Evolutionary conservation across 2,113 vertebrate species (phyloP).

Genomic region (Origma solitaria): DNA sequence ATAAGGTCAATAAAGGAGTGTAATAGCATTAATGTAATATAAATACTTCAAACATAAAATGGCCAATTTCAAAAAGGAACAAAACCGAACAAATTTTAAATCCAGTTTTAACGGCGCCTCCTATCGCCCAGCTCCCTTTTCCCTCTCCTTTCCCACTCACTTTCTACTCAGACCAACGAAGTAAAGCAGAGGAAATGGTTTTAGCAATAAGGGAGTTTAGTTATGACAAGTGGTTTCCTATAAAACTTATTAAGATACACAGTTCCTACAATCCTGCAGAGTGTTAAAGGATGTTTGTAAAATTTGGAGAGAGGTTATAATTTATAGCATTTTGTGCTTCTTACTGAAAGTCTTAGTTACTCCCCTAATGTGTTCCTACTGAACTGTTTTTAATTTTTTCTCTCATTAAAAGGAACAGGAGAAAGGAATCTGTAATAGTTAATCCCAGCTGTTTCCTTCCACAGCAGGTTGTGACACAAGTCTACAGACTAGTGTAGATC

Average conservation of each 20-base stretch:
- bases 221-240: background rate
- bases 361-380: background rate
- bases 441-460: background rate
- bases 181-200: background rate
- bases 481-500: background rate
- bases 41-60: background rate
- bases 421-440: background rate
- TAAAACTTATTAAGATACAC: background rate
- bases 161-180: background rate
- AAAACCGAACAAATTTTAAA: background rate
- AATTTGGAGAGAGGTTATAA: background rate
- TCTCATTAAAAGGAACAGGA: background rate
- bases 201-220: background rate
- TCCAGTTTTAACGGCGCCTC: background rate
- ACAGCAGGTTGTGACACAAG: background rate
- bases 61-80: background rate
- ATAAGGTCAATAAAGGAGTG: background rate
- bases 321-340: background rate
- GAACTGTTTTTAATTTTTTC: fast-evolving
- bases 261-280: background rate
- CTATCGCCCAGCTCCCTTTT: background rate
- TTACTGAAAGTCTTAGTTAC: background rate
- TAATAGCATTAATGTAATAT: background rate
- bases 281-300: background rate
- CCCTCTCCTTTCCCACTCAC: background rate